phyloP scores from a whole-genome alignment of 2,797 vertebrate genomes.

The Falco cherrug region DNA sequence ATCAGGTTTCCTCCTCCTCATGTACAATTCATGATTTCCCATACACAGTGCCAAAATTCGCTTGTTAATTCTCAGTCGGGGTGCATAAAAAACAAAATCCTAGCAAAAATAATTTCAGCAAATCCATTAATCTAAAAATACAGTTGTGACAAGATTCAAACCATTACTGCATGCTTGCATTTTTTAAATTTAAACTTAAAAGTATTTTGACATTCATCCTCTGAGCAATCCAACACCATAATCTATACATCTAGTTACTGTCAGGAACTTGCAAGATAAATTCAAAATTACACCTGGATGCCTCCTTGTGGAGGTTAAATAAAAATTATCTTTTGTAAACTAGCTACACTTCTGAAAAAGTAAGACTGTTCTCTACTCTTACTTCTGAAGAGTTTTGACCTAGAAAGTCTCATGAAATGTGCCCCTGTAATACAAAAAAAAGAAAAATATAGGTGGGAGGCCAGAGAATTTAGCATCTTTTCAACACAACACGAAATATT shows the following conservation, averaged over 20 bases:
- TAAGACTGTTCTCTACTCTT: not conserved
- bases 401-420: not conserved
- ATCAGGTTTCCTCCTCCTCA: constrained; percentile 96
- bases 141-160: not conserved
- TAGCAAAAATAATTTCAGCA: constrained; percentile 61
- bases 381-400: not conserved
- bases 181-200: not conserved
- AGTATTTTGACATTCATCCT: not conserved
- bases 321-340: not conserved
- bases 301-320: not conserved
- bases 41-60: constrained; percentile 95
- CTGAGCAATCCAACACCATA: not conserved
- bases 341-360: not conserved
- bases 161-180: not conserved
- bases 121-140: not conserved
- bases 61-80: constrained; percentile 97
- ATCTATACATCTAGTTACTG: not conserved
- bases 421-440: not conserved
- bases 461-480: not conserved
- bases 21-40: constrained; percentile 98
- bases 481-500: not conserved
- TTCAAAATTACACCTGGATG: not conserved
- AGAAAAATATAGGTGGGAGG: not conserved
- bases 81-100: constrained; percentile 98
- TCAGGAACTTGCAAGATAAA: not conserved